Evolutionary conservation across 2,888 invertebrate species (phyloP), one percentile per base, ranked within the genome.

Genomic region (Ormyrus labotus): DNA sequence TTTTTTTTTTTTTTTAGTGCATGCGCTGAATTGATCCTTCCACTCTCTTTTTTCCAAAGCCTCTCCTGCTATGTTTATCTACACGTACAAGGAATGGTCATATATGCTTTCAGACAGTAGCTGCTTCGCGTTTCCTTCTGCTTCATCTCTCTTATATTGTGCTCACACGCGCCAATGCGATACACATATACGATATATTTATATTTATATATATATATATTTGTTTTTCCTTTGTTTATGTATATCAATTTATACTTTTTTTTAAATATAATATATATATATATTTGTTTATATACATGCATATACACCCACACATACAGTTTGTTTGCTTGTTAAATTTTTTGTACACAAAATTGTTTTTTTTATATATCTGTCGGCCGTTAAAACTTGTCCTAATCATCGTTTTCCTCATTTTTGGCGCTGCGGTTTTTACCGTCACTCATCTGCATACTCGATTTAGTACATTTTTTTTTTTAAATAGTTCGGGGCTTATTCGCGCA

Each of bases 231-330:
- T 34, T 63, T 53, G 13, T 71, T 70, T 70, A 57, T 69, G 57
- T 74, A 79, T 69, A 79, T 74, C 19, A 55, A 70, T 57, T 45
- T 78, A 72, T 72, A 67, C 51, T 47, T 74, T 57, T 57, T 76
- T 45, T 76, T 60, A 61, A 61, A 68, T 76, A 63, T 63, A 74
- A 65, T 63, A 57, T 81, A 55, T 80, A 80, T 82, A 75, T 81
- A 78, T 81, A 50, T 81, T 72, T 82, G 53, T 61, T 50, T 80
- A 67, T 81, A 82, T 81, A 78, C 83, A 82, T 83, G 76, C 83
- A 81, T 83, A 78, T 80, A 80, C 78, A 82, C 68, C 58, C 82
- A 78, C 65, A 75, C 81, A 68, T 83, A 84, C 82, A 84, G 83
- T 84, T 34, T 34, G 34, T 34, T 34, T 81, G 79, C 68, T 82